These are phyloP conservation scores for Mylabris sibirica DNA, from an alignment of 2,888 invertebrate genomes.

Conservation along the genomic window DNA sequence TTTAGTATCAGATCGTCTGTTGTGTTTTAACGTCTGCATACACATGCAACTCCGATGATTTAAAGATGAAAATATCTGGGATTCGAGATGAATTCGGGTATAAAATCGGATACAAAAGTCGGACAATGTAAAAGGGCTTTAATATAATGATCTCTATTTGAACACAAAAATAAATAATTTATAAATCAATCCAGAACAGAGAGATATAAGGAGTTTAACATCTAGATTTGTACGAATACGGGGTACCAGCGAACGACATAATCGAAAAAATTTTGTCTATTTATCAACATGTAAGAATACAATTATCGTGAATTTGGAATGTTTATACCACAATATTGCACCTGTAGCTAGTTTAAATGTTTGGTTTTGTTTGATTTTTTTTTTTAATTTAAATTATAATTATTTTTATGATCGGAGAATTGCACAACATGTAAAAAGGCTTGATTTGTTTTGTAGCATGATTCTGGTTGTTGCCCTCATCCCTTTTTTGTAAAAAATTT, in stretches of 20 bases:
- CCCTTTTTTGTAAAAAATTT: background rate
- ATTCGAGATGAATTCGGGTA: no score
- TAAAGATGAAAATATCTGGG: no score
- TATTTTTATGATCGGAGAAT: conserved; percentile 30
- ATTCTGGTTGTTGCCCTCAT: background rate
- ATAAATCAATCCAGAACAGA: conserved; percentile 34
- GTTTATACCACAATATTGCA: conserved; percentile 23
- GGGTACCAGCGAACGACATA: conserved; percentile 56
- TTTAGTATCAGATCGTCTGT: no score
- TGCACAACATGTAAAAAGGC: conserved; percentile 16
- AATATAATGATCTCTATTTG: background rate
- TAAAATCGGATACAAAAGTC: no score
- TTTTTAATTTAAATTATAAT: conserved; percentile 18
- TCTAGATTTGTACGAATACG: conserved; percentile 57
- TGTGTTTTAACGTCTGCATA: no score
- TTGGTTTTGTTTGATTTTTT: conserved; percentile 6
- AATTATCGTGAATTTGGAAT: conserved; percentile 24
- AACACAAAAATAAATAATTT: background rate
- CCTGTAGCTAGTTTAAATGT: conserved; percentile 23
- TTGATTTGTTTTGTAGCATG: conserved; percentile 15
- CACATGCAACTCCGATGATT: no score
- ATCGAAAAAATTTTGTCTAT: conserved; percentile 59
- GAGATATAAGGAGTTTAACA: conserved; percentile 51
- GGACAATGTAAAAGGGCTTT: no score
- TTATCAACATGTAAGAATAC: conserved; percentile 57